These are phyloP conservation scores for Lepus americanus DNA, from an alignment of 2,113 vertebrate species.

Conservation along the genomic window DNA sequence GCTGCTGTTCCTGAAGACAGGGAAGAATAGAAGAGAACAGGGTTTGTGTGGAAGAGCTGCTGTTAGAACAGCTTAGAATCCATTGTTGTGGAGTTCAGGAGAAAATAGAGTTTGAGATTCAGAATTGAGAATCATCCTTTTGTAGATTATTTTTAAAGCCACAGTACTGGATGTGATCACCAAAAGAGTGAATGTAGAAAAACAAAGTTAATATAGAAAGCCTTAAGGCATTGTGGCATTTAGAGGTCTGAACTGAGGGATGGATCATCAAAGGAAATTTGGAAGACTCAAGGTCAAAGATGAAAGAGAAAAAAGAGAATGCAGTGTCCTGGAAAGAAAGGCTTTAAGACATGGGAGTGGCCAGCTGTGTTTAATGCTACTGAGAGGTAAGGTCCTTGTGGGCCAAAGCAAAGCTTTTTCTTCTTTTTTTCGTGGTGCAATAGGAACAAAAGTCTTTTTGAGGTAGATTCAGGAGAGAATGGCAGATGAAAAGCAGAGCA, in stretches of 20 bases:
- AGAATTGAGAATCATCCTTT: not conserved
- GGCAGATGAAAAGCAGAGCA: constrained; percentile 57
- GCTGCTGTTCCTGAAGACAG: not conserved
- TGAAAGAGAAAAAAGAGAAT: constrained; percentile 50
- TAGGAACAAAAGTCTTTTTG: constrained; percentile 58
- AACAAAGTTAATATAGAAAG: constrained; percentile 26
- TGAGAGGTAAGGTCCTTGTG: not conserved
- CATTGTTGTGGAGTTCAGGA: not conserved
- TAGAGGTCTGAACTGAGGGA: constrained; percentile 26
- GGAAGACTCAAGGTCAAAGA: not conserved
- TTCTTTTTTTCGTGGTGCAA: not conserved
- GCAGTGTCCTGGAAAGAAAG: constrained; percentile 57
- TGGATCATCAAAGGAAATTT: not conserved
- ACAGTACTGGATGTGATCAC: not conserved
- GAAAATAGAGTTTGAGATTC: not conserved
- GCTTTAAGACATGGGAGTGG: constrained; percentile 44
- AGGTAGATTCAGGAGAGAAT: constrained; percentile 16
- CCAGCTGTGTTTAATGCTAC: not conserved
- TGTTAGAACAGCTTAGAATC: not conserved
- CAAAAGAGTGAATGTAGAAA: not conserved
- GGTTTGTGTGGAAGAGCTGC: not conserved
- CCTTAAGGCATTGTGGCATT: not conserved
- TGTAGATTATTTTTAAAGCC: constrained; percentile 48
- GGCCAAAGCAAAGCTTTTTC: constrained; percentile 56
- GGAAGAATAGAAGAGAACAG: not conserved